A percentile compares a stretch with the other conserved stretches of the same genome.
These are phyloP conservation scores for Gallinago stenura DNA, from an alignment of 2,797 vertebrate species.

Conservation along the genomic window DNA sequence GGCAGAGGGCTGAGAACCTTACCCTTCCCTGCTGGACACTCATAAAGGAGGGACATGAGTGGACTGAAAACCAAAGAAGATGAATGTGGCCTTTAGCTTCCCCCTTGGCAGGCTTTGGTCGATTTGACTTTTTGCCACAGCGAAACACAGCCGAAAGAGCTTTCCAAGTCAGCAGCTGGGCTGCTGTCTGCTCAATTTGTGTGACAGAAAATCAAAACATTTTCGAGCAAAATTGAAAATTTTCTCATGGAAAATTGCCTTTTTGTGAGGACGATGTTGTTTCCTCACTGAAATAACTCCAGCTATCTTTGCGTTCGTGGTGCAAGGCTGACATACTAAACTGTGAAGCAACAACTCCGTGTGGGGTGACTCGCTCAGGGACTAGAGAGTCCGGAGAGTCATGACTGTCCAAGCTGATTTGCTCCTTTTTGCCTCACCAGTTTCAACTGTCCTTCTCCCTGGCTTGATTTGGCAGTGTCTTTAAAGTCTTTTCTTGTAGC, in stretches of 20 bases:
- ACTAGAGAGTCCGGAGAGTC: background rate
- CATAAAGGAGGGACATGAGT: background rate
- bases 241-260: background rate
- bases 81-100: background rate
- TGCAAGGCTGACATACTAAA: background rate
- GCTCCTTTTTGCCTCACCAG: background rate
- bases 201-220: conserved; percentile 1
- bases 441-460: background rate
- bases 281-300: background rate
- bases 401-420: background rate
- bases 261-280: background rate
- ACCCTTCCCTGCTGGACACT: background rate
- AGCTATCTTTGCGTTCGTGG: background rate
- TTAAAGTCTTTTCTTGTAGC: background rate
- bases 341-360: background rate
- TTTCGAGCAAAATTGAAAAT: conserved; percentile 33
- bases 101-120: background rate
- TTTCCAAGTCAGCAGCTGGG: conserved; percentile 25
- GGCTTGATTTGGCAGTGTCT: background rate
- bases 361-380: background rate
- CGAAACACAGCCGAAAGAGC: background rate
- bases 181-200: background rate
- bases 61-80: background rate
- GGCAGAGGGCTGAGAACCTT: background rate
- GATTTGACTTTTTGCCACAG: background rate